Evolutionary conservation across 2,797 vertebrate genomes (phyloP).

Genomic region (Sus cebifrons): DNA sequence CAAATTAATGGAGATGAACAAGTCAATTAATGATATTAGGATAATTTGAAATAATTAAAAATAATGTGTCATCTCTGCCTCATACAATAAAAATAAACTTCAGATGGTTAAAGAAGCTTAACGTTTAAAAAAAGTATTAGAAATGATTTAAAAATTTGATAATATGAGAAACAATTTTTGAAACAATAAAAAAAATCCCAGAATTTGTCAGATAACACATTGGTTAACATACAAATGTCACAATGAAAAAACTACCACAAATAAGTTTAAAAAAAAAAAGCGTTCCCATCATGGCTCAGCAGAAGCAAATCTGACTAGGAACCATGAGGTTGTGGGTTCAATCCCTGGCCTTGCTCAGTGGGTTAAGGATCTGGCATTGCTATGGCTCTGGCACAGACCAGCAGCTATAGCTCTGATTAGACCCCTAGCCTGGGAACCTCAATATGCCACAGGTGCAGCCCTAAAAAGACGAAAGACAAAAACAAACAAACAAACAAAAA

Average conservation of each 20-base stretch:
- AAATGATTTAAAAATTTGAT: constrained; percentile 16
- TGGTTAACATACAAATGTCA: neutral
- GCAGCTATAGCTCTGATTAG: no score
- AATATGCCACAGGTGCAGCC: no score
- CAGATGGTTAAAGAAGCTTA: neutral
- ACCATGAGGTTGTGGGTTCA: no score
- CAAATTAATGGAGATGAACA: neutral
- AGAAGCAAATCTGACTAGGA: no score
- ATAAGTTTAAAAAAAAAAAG: neutral
- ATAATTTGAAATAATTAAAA: neutral
- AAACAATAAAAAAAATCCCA: neutral
- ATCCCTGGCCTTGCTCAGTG: no score
- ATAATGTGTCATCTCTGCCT: neutral
- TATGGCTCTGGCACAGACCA: no score
- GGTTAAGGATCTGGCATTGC: no score
- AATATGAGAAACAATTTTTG: neutral
- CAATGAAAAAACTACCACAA: neutral
- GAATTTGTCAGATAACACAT: neutral
- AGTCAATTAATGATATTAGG: neutral
- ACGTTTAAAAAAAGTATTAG: neutral
- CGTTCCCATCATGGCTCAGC: no score
- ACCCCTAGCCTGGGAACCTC: no score
- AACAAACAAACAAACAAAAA: neutral
- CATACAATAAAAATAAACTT: neutral
- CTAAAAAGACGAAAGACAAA: no score